These are phyloP conservation scores for Pocillopora damicornis DNA, from an alignment of 64 coral and sea anemone genomes.

Conservation along the genomic window DNA sequence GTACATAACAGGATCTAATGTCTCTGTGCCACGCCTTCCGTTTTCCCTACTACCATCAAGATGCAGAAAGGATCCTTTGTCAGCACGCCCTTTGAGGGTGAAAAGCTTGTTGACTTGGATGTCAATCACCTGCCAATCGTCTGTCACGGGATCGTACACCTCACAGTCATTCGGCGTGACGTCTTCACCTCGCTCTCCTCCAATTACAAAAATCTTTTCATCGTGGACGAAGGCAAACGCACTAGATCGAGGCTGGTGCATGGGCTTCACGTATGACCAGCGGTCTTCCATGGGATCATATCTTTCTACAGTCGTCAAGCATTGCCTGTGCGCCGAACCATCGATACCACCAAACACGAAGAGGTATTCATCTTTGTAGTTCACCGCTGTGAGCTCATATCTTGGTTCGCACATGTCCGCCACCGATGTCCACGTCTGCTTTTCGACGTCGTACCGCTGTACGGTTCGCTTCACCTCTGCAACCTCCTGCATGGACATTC, in stretches of 20 bases:
- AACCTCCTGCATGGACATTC: constrained; percentile 35
- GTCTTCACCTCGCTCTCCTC: constrained; percentile 43
- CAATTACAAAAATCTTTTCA: constrained; percentile 41
- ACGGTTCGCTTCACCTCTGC: constrained; percentile 26
- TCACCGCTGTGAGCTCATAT: constrained; percentile 33
- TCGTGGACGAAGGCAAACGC: constrained; percentile 37
- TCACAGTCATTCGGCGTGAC: constrained; percentile 30
- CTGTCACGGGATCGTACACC: constrained; percentile 21
- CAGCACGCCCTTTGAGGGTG: not conserved
- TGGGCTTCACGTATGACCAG: constrained; percentile 33
- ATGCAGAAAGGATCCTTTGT: constrained; percentile 25
- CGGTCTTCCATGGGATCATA: constrained; percentile 16
- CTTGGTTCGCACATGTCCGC: constrained; percentile 29
- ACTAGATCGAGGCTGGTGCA: constrained; percentile 43
- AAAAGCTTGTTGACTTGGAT: constrained; percentile 24
- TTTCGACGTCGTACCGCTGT: constrained; percentile 28
- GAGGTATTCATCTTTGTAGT: constrained; percentile 30
- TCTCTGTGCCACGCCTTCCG: not conserved
- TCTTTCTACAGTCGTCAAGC: constrained; percentile 28
- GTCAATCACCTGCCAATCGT: constrained; percentile 26
- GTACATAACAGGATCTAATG: not conserved
- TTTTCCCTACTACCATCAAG: not conserved
- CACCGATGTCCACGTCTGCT: constrained; percentile 16
- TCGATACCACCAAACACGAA: constrained; percentile 43
- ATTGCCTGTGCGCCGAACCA: constrained; percentile 24